Base-by-base conservation (phyloP, 1,140 invertebrate species). In the Drosophila littoralis region DNA sequence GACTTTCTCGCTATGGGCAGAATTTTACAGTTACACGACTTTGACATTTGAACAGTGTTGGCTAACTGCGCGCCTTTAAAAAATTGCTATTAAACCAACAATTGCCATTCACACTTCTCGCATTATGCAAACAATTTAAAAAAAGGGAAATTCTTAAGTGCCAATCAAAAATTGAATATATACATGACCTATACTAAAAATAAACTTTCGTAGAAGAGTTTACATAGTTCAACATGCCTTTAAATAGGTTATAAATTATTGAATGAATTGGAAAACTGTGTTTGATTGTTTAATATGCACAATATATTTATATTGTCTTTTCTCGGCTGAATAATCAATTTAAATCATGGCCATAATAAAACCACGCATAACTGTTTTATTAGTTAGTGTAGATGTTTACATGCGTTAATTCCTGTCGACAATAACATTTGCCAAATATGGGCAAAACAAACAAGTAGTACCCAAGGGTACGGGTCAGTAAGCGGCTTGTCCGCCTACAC, bases 401-500 rank as follows among this genome's bases (percentile, higher is more conserved):
- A 4, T 5, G 22, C 22, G 4, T 5, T 28, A 28, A 28, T 28
- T 28, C 22, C 22, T 28, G 22, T 28, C 22, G 4, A 28, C 22
- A 28, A 28, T 28, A 28, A 5, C 22, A 28, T 28, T 28, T 3
- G 22, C 22, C 22, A 28, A 28, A 28, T 28, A 28, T 28, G 22
- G 22, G 22, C 5, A 28, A 28, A 28, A 28, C 22, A 28, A 28
- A 28, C 22, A 28, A 28, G 22, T 28, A 28, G 22, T 28, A 28
- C 22, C 22, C 22, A 28, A 28, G 22, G 22, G 22, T 28, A 28
- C 22, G 22, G 22, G 22, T 8, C 12, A 40, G 40, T 50, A 69
- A 65, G 66, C 59, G 67, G 64, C 57, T 58, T 15, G 42, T 40
- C 75, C 64, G 64, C 75, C 77, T 77, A 73, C 81, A 70, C 67